Base-by-base conservation (phyloP, 2,888 invertebrate species). In the Heliconius ismenius region DNA sequence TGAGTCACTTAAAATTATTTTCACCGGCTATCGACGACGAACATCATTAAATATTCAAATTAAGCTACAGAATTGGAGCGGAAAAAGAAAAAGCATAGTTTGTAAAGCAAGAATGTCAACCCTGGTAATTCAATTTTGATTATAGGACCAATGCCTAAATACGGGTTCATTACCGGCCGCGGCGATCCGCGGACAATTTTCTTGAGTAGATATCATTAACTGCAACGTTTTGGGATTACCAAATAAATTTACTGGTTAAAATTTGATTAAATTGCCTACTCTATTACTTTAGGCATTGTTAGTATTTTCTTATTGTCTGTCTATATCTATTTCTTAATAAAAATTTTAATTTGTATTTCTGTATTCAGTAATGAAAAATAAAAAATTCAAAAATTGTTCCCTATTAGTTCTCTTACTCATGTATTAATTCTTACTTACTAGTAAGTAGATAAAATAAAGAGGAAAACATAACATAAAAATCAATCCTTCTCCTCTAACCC, bases 41-140 rank as follows among this genome's bases (percentile, higher is more conserved):
- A 83, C 83, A 83, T 80, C 87, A 90, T 92, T 88, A 90, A 90
- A 89, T 90, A 90, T 89, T 90, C 88, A 91, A 92, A 91, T 91
- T 87, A 87, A 84, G 84, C 84, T 83, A 83, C 86, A 85, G 91
- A 93, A 93, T 90, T 92, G 91, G 94, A 93, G 92, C 93, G 90
- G 87, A 92, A 92, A 91, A 92, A 92, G 90, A 91, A 93, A 92
- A 91, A 88, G 89, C 87, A 84, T 86, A 83, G 85, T 85, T 88
- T 86, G 84, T 89, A 85, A 85, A 87, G 87, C 87, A 91, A 92
- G 91, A 94, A 91, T 92, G 93, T 94, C 94, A 92, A 90, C 90
- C 88, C 88, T 84, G 90, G 90, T 94, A 94, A 94, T 94, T 94
- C 91, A 93, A 93, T 93, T 94, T 94, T 94, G 94, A 94, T 94